Conservation (phyloP, 2,797 vertebrate genomes). For the Mycteria americana region DNA sequence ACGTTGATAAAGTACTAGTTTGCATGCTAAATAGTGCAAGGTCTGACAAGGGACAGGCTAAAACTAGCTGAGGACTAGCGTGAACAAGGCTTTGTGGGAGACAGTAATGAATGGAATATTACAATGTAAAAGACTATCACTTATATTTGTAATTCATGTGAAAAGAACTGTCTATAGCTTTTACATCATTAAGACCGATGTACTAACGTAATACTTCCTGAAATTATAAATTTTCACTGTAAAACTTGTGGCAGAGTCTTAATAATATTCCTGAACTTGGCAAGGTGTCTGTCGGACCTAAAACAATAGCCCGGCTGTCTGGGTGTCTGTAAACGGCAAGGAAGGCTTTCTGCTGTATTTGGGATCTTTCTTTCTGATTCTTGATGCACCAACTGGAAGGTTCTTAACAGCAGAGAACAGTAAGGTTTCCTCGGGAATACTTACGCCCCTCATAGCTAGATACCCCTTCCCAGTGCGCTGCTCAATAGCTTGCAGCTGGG, state of each 20-base stretch:
- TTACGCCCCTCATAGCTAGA: neutral
- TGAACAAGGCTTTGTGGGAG: neutral
- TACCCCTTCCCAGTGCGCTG: accelerated
- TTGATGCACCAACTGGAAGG: neutral
- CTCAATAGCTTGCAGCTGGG: neutral
- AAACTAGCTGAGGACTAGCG: neutral
- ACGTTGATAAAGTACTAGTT: accelerated
- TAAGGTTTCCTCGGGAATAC: neutral
- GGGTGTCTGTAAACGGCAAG: neutral
- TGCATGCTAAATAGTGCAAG: neutral
- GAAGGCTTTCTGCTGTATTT: neutral
- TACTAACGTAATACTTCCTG: neutral
- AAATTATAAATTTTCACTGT: neutral
- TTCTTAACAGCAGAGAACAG: neutral
- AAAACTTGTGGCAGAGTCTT: neutral
- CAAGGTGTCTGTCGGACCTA: neutral
- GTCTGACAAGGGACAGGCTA: neutral
- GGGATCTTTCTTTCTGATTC: neutral
- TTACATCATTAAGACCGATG: neutral
- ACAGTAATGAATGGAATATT: neutral
- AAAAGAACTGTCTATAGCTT: neutral
- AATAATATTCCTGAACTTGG: neutral
- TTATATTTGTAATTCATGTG: neutral
- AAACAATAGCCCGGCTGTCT: neutral
- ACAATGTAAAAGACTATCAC: neutral